A percentile compares a stretch with the other conserved stretches of the same genome.
phyloP scores from a whole-genome alignment of 1,140 invertebrate genomes.

The Dendroctonus ponderosae region DNA sequence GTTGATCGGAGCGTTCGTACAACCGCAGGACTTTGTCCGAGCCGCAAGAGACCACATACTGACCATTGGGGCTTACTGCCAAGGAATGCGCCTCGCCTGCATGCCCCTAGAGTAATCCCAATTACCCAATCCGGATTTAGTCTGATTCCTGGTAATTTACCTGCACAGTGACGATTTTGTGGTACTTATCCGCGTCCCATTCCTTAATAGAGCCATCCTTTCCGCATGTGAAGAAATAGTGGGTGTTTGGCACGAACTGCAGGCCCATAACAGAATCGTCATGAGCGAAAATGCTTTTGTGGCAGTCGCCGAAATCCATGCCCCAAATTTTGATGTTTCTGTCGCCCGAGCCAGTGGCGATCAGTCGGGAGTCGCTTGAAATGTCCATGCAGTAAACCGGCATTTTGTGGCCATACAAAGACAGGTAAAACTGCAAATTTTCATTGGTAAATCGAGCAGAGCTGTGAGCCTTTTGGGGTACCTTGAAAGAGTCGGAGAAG shows the following conservation, averaged over 20 bases:
- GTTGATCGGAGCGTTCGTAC: constrained; percentile 84
- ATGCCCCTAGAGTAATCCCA: constrained; percentile 62
- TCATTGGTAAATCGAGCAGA: not conserved
- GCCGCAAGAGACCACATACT: constrained; percentile 78
- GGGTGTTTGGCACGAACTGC: constrained; percentile 86
- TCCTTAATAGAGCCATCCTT: constrained; percentile 94
- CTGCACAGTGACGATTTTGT: constrained; percentile 87
- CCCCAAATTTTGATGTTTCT: constrained; percentile 98
- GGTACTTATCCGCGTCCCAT: constrained; percentile 95
- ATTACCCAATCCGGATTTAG: not conserved
- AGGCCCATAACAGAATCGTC: constrained; percentile 90
- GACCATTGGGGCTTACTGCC: constrained; percentile 77
- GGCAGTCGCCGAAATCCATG: constrained; percentile 97
- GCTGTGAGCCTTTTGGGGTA: constrained; percentile 46
- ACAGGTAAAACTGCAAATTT: constrained; percentile 81
- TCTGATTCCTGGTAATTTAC: constrained; percentile 52
- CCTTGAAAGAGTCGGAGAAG: constrained; percentile 91
- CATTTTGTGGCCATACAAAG: constrained; percentile 94
- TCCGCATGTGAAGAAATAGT: constrained; percentile 89
- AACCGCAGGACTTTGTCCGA: constrained; percentile 86
- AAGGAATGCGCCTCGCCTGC: constrained; percentile 74
- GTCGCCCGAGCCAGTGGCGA: constrained; percentile 93
- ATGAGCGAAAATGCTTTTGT: constrained; percentile 85
- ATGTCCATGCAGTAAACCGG: constrained; percentile 94
- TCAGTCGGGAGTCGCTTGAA: constrained; percentile 83